Evolutionary conservation across 1,140 invertebrate species (phyloP).

Genomic region (Zaprionus ghesquierei): DNA sequence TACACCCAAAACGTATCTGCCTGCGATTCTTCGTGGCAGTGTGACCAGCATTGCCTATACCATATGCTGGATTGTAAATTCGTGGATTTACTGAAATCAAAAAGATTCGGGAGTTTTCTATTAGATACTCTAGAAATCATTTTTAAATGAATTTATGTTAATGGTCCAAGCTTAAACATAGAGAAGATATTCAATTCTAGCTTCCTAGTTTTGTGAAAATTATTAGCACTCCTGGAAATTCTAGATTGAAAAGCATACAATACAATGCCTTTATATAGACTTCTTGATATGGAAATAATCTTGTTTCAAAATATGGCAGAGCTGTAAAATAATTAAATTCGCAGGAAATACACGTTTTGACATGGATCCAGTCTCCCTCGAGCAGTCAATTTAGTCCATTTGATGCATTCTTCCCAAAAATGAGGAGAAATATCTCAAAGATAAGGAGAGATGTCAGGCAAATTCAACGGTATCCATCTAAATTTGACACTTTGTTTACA

Average conservation of each 20-base stretch:
- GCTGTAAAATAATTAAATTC: background rate
- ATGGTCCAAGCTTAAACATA: too few relatives aligned
- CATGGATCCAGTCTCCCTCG: background rate
- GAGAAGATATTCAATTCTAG: too few relatives aligned
- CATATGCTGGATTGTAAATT: background rate
- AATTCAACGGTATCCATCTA: background rate
- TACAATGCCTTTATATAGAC: too few relatives aligned
- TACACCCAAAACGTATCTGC: constrained; percentile 25
- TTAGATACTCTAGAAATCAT: too few relatives aligned
- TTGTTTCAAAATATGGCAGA: background rate
- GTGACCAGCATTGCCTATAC: background rate
- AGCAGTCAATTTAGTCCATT: background rate
- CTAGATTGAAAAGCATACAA: too few relatives aligned
- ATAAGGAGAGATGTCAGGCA: too few relatives aligned
- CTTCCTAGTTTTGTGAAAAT: too few relatives aligned
- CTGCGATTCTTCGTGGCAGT: background rate
- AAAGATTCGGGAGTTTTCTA: too few relatives aligned
- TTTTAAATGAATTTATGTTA: too few relatives aligned
- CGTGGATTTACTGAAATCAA: background rate
- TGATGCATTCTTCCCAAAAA: background rate
- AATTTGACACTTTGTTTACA: background rate
- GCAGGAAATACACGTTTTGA: background rate
- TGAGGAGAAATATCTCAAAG: background rate
- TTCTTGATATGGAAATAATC: background rate
- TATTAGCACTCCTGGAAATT: too few relatives aligned